Percentiles rank a stretch among this genome's conserved stretches.
These are phyloP conservation scores for Leptura quadrifasciata DNA, from an alignment of 2,888 invertebrate species.

Conservation along the genomic window DNA sequence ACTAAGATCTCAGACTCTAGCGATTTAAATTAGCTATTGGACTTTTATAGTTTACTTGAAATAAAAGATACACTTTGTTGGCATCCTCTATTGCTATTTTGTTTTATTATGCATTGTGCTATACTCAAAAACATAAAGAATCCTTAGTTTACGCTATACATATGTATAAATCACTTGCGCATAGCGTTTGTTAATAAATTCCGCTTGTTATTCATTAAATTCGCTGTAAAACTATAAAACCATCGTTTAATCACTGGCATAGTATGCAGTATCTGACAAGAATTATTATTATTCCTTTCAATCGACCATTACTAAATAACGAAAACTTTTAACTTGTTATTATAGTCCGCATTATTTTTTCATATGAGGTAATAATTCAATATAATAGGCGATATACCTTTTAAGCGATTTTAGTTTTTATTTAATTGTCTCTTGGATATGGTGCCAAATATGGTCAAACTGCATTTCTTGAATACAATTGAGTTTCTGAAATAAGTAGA, in stretches of 20 bases:
- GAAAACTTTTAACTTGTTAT: constrained; percentile 24
- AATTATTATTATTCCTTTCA: constrained; percentile 11
- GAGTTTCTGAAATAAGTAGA: constrained; percentile 34
- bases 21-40: not conserved
- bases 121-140: constrained; percentile 13
- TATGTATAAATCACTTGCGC: not conserved
- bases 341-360: constrained; percentile 26
- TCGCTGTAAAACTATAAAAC: constrained; percentile 8
- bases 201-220: constrained; percentile 9
- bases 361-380: constrained; percentile 32
- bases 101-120: constrained; percentile 17
- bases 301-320: constrained; percentile 27
- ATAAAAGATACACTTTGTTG: constrained; percentile 1
- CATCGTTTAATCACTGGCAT: not conserved
- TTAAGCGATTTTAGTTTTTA: constrained; percentile 35
- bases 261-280: not conserved
- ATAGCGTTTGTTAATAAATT: constrained; percentile 12
- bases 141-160: not conserved
- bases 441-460: constrained; percentile 41
- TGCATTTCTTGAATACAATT: constrained; percentile 45
- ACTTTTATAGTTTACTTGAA: constrained; percentile 22
- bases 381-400: constrained; percentile 33
- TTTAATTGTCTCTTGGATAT: constrained; percentile 31
- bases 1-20: constrained; percentile 1
- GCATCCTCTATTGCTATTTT: constrained; percentile 18